A percentile compares a stretch with the other conserved stretches of the same genome.
These are phyloP conservation scores for Sebastes flavidus DNA, from an alignment of 2,797 vertebrate species.

Conservation along the genomic window DNA sequence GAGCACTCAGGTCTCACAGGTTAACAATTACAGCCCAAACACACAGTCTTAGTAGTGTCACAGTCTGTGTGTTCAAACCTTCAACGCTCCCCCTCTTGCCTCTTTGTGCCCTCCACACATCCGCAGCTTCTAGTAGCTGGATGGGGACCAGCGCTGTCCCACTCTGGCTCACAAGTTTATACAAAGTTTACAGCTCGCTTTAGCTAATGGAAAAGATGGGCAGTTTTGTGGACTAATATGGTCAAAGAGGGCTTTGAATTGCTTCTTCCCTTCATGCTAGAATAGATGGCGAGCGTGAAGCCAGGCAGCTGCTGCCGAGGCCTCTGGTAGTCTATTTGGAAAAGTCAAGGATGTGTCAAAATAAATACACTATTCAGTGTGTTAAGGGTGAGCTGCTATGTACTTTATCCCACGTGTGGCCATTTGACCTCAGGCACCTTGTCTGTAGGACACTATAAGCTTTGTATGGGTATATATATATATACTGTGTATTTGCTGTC, in stretches of 20 bases:
- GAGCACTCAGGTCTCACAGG: slow-evolving; percentile 28
- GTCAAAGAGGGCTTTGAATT: slow-evolving; percentile 66
- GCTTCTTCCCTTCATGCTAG: slow-evolving; percentile 58
- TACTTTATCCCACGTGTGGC: slow-evolving; percentile 64
- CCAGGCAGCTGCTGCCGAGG: slow-evolving; percentile 65
- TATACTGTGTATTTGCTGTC: neutral
- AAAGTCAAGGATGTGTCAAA: slow-evolving; percentile 80
- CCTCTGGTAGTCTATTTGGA: slow-evolving; percentile 71
- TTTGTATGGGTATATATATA: neutral
- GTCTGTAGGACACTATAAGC: neutral
- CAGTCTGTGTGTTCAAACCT: slow-evolving; percentile 7
- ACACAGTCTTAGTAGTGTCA: slow-evolving; percentile 9
- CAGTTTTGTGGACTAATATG: slow-evolving; percentile 78
- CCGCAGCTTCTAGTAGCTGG: slow-evolving; percentile 36
- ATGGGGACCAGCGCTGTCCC: slow-evolving; percentile 42
- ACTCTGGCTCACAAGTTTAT: slow-evolving; percentile 52
- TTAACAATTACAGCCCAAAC: slow-evolving; percentile 60
- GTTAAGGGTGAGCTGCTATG: slow-evolving; percentile 58
- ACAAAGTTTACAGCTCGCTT: slow-evolving; percentile 66
- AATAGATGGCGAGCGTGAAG: slow-evolving; percentile 66
- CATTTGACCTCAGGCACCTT: slow-evolving; percentile 34
- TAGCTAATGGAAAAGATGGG: slow-evolving; percentile 76
- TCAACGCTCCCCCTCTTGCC: neutral
- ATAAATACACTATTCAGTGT: slow-evolving; percentile 67
- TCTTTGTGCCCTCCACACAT: neutral